These are phyloP conservation scores for Drosophila longiperda DNA, from an alignment of 2,888 invertebrate species.

Conservation along the genomic window DNA sequence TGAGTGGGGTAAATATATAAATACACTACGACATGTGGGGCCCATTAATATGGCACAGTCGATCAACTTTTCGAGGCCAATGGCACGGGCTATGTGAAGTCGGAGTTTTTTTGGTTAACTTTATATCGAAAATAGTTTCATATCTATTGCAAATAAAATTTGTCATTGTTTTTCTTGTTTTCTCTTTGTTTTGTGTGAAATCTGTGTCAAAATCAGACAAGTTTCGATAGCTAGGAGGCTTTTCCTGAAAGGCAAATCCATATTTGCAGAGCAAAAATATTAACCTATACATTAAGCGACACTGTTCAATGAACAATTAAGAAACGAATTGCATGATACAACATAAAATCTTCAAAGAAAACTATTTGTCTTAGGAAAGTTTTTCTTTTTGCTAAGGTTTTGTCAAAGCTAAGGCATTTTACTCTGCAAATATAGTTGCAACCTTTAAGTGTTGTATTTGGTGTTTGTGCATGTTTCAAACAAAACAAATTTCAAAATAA, in stretches of 20 bases:
- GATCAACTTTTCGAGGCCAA: conserved; percentile 90
- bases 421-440: background rate
- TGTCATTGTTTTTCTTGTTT: conserved; percentile 11
- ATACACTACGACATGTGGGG: conserved; percentile 81
- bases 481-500: background rate
- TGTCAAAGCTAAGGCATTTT: background rate
- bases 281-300: conserved; percentile 52
- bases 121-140: conserved; percentile 29
- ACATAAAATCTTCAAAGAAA: conserved; percentile 5
- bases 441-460: background rate
- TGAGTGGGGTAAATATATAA: too few species aligned
- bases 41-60: conserved; percentile 93
- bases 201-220: conserved; percentile 73
- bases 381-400: background rate
- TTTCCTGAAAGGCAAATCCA: conserved; percentile 51
- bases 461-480: background rate
- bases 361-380: background rate
- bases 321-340: background rate
- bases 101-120: conserved; percentile 91
- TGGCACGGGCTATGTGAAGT: conserved; percentile 90
- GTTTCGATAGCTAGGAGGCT: conserved; percentile 48
- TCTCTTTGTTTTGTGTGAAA: conserved; percentile 13
- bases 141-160: conserved; percentile 44
- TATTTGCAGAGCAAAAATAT: conserved; percentile 32
- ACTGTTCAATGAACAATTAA: conserved; percentile 42